These are phyloP conservation scores for Ormyrus pomaceus DNA, from an alignment of 2,888 invertebrate species.

Conservation along the genomic window DNA sequence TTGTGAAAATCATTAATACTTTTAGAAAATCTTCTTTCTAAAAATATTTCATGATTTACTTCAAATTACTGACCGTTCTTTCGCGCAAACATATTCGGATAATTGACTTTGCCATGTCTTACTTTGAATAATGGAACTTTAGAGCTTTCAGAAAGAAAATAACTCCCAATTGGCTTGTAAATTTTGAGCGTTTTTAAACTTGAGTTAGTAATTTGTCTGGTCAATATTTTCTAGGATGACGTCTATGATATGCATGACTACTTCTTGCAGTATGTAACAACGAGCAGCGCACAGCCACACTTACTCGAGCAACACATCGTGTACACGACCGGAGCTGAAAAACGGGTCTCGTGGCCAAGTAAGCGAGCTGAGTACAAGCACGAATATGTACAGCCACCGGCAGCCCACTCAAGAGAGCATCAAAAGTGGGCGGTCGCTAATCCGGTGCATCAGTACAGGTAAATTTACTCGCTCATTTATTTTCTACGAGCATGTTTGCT, in stretches of 20 bases:
- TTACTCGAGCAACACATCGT: constrained; percentile 77
- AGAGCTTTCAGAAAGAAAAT: constrained; percentile 20
- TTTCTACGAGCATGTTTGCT: background rate
- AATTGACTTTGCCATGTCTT: background rate
- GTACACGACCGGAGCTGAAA: constrained; percentile 77
- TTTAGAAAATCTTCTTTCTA: too few relatives aligned
- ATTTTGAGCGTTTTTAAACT: constrained; percentile 3
- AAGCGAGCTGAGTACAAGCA: constrained; percentile 77
- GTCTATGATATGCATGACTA: constrained; percentile 74
- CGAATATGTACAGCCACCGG: constrained; percentile 80
- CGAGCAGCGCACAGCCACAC: constrained; percentile 74
- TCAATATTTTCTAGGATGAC: constrained; percentile 71
- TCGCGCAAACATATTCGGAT: too few relatives aligned
- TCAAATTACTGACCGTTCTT: too few relatives aligned
- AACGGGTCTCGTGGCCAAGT: constrained; percentile 79
- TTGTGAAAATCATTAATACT: constrained; percentile 9
- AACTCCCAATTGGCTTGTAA: constrained; percentile 17
- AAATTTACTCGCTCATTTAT: background rate
- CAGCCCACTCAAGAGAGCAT: constrained; percentile 79
- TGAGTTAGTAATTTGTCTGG: constrained; percentile 55
- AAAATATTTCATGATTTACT: too few relatives aligned
- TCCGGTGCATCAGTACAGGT: constrained; percentile 76
- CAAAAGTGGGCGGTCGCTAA: constrained; percentile 79
- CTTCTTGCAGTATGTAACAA: constrained; percentile 76
- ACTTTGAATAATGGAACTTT: background rate